Conservation (phyloP, 1,140 invertebrate species). For the Cherax quadricarinatus region DNA sequence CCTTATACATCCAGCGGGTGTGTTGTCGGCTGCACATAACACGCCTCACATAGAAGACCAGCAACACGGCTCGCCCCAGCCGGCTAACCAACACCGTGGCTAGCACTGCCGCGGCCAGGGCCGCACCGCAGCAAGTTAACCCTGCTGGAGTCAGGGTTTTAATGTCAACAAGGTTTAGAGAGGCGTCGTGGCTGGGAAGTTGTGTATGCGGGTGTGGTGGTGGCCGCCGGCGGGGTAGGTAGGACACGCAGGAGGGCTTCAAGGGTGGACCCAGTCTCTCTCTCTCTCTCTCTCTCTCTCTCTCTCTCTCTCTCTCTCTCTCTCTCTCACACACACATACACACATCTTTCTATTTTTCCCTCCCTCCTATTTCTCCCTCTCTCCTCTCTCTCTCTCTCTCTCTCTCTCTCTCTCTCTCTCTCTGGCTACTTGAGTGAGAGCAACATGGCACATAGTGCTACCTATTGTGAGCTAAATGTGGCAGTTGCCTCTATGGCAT, state of each 20-base stretch:
- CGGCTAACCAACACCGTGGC: not conserved
- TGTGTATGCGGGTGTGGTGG: constrained; percentile 45
- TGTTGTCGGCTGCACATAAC: not conserved
- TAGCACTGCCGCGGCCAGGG: not conserved
- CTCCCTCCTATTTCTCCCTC: too few relatives aligned
- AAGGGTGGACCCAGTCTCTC: not conserved
- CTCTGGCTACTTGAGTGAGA: not conserved
- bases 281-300: too few relatives aligned
- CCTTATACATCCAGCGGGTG: constrained; percentile 34
- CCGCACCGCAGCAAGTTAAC: not conserved
- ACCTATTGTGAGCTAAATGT: not conserved
- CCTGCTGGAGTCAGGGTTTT: constrained; percentile 18
- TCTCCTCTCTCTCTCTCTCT: not conserved
- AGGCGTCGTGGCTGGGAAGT: not conserved
- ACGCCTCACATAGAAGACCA: not conserved
- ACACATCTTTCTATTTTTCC: too few relatives aligned
- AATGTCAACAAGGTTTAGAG: constrained; percentile 12
- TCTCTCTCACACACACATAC: too few relatives aligned
- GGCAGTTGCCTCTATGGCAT: too few relatives aligned
- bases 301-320: too few relatives aligned
- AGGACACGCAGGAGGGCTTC: not conserved
- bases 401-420: not conserved
- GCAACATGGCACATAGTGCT: not conserved
- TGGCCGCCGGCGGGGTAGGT: constrained; percentile 35
- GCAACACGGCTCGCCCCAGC: not conserved